Evolutionary conservation across 2,888 invertebrate genomes (phyloP), one percentile per base, ranked within the genome.

Genomic region (Campoplex nolae): DNA sequence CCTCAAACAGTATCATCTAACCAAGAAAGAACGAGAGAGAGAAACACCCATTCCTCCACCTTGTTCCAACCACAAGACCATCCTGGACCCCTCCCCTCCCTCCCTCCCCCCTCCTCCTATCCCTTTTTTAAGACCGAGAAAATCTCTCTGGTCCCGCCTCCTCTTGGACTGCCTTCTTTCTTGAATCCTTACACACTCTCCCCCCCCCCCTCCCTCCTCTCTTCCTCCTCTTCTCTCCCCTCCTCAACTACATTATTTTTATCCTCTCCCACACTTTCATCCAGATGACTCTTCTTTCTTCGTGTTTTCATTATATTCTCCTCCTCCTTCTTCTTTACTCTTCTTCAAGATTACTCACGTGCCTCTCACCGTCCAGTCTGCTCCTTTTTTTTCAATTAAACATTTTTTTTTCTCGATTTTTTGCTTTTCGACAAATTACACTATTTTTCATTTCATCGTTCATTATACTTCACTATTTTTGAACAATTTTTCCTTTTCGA

Each of bases 81-180:
- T 62, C 73, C 71, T 67, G 62, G 54, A 58, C 86, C 87, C 83
- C 78, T 85, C 88, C 67, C 90, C 92, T 92, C 85, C 87, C 42
- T 42, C 73, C 91, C 92, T 92, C 23, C 23, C 23, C 0, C 23
- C 23, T 23, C 23, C 23, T 23, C 85, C 87, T 3, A 42, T 42
- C 73, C 91, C 92, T 92, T 92, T 91, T 90, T 92, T 92, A 88
- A 91, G 91, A 90, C 88, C 91, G 91, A 92, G 92, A 90, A 90
- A 91, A 92, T 62, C 32, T 62, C 58, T 92, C 92, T 91, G 87
- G 92, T 91, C 87, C 92, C 93, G 92, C 93, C 93, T 90, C 90
- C 86, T 76, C 71, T 80, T 87, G 86, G 91, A 80, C 89, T 85
- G 90, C 91, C 89, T 83, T 70, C 87, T 77, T 84, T 82, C 82